These are phyloP conservation scores for Euproctis similis DNA, from an alignment of 2,888 invertebrate genomes.

Conservation along the genomic window DNA sequence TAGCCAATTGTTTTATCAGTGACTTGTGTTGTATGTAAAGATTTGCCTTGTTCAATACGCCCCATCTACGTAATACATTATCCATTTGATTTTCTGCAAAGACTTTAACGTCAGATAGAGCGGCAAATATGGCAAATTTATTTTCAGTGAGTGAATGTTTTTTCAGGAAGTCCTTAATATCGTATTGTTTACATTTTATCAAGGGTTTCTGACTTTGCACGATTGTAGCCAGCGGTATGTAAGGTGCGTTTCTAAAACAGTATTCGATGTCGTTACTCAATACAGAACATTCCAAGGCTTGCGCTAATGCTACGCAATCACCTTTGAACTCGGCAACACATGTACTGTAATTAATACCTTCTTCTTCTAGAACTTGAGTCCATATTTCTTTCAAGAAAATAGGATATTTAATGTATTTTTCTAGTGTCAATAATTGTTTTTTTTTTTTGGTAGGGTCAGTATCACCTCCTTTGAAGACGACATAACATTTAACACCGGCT, in stretches of 20 bases:
- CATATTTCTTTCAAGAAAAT: slow-evolving; percentile 25
- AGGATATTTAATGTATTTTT: too few relatives aligned
- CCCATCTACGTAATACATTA: slow-evolving; percentile 15
- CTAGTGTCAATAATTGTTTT: too few relatives aligned
- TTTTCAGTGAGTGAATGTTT: slow-evolving; percentile 20
- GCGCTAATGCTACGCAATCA: slow-evolving; percentile 34
- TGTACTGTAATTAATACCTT: slow-evolving; percentile 26
- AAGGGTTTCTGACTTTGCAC: slow-evolving; percentile 20
- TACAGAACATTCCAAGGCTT: slow-evolving; percentile 30
- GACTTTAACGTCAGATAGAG: slow-evolving; percentile 21
- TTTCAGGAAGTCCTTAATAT: slow-evolving; percentile 18
- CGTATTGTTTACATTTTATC: slow-evolving; percentile 17
- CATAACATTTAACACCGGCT: slow-evolving; percentile 32
- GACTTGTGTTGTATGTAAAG: not conserved
- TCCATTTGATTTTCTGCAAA: slow-evolving; percentile 24
- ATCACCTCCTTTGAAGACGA: slow-evolving; percentile 38
- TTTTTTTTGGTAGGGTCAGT: not conserved
- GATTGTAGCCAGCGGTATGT: slow-evolving; percentile 24
- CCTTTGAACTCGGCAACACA: slow-evolving; percentile 28
- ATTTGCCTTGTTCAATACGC: not conserved
- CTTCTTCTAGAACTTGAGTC: slow-evolving; percentile 31
- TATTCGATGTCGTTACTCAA: slow-evolving; percentile 32
- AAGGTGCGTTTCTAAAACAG: slow-evolving; percentile 28
- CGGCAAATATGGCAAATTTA: slow-evolving; percentile 27
- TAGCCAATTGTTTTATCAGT: slow-evolving; percentile 12